Percentiles rank a stretch among this genome's conserved stretches.
Conservation (phyloP, 2,113 vertebrate species). For the Tragelaphus scriptus region DNA sequence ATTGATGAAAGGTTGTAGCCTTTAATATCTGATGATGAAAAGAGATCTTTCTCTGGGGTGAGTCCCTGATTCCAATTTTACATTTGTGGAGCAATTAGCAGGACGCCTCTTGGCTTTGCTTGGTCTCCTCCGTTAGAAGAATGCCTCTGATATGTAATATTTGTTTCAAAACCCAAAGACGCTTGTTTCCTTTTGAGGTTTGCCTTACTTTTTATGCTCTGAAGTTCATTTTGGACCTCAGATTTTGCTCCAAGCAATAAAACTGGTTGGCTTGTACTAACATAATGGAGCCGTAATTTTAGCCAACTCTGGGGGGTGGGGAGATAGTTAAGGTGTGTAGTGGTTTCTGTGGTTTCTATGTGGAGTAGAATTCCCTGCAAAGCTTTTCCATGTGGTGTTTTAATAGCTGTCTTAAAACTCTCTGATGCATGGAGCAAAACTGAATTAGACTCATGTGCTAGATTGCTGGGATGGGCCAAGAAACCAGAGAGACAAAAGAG, state of each 20-base stretch:
- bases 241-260: constrained; percentile 75
- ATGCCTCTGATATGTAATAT: constrained; percentile 76
- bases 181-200: constrained; percentile 71
- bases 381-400: constrained; percentile 76
- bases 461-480: constrained; percentile 55
- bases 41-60: constrained; percentile 44
- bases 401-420: constrained; percentile 75
- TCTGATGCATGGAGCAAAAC: constrained; percentile 69
- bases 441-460: constrained; percentile 67
- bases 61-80: constrained; percentile 64
- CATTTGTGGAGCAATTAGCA: constrained; percentile 67
- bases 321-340: constrained; percentile 72
- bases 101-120: constrained; percentile 45
- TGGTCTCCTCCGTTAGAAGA: constrained; percentile 55
- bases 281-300: constrained; percentile 67
- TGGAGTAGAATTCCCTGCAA: constrained; percentile 74
- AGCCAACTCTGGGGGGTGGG: constrained; percentile 68
- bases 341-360: constrained; percentile 74
- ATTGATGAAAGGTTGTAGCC: constrained; percentile 61
- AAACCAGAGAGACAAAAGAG: constrained; percentile 46
- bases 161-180: constrained; percentile 67
- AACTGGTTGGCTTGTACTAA: constrained; percentile 60
- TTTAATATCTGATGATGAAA: constrained; percentile 72
- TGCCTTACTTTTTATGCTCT: constrained; percentile 71
- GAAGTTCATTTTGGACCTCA: constrained; percentile 74